Evolutionary conservation across 2,113 vertebrate genomes (phyloP).

Genomic region (Aphyosemion australe): DNA sequence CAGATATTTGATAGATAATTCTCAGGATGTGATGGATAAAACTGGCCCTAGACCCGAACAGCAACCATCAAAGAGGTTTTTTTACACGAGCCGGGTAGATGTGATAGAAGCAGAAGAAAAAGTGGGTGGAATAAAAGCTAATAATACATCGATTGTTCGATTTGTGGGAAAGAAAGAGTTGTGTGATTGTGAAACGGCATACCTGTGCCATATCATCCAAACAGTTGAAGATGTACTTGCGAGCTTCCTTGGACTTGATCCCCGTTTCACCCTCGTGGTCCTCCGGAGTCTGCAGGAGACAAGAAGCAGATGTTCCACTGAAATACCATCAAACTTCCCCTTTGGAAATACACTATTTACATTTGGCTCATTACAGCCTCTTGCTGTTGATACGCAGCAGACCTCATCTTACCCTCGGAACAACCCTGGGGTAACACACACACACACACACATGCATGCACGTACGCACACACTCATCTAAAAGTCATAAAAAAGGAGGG

Average conservation of each 20-base stretch:
- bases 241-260: conserved; percentile 96
- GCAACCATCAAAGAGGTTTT: neutral
- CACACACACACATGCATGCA: conserved; percentile 21
- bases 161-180: neutral
- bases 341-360: conserved; percentile 73
- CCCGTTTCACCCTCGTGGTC: conserved; percentile 95
- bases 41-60: conserved; percentile 17
- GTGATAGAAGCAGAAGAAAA: conserved; percentile 22
- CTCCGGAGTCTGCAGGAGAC: conserved; percentile 86
- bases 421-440: conserved; percentile 67
- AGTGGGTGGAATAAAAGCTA: neutral
- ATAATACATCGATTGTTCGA: neutral
- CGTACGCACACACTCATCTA: conserved; percentile 28
- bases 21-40: conserved; percentile 46
- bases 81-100: conserved; percentile 5
- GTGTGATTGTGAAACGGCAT: conserved; percentile 28
- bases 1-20: conserved; percentile 58
- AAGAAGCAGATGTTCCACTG: conserved; percentile 71
- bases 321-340: conserved; percentile 63
- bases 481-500: conserved; percentile 26
- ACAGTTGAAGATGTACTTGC: conserved; percentile 98
- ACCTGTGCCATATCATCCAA: conserved; percentile 98
- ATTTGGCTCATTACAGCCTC: conserved; percentile 70
- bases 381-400: conserved; percentile 70
- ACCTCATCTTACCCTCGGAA: conserved; percentile 62